Conservation (phyloP, 2,113 vertebrate genomes). For the Aptenodytes patagonicus region DNA sequence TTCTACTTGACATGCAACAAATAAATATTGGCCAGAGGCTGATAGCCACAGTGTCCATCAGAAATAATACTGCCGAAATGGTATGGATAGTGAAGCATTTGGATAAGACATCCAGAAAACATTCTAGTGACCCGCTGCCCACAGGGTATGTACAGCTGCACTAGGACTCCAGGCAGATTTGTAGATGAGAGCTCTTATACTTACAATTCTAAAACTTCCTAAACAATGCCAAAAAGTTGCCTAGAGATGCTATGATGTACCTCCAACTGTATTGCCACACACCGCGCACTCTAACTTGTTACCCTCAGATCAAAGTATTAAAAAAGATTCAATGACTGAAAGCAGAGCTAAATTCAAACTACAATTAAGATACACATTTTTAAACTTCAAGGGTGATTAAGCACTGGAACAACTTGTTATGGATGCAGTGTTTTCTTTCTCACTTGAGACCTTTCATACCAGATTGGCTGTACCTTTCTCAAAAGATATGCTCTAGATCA, state of each 20-base stretch:
- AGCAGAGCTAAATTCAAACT: background rate
- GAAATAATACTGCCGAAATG: background rate
- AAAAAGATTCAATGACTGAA: background rate
- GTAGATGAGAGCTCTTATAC: background rate
- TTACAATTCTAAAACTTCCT: background rate
- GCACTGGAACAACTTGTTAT: background rate
- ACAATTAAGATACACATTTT: background rate
- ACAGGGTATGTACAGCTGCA: background rate
- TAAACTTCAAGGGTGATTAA: background rate
- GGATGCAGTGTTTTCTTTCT: background rate
- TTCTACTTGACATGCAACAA: background rate
- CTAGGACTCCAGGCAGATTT: background rate
- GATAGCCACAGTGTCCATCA: background rate
- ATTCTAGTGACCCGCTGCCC: background rate
- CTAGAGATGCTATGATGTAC: background rate
- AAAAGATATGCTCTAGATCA: background rate
- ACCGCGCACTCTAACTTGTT: fast-evolving
- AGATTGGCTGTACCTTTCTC: background rate
- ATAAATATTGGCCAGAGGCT: background rate
- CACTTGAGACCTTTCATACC: background rate
- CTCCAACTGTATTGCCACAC: background rate
- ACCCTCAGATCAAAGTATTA: background rate
- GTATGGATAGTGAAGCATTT: background rate
- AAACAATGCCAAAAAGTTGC: background rate
- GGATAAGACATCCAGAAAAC: background rate